These are phyloP conservation scores for Dinothrombium tinctorium DNA, from an alignment of 1,140 invertebrate genomes.

Conservation along the genomic window DNA sequence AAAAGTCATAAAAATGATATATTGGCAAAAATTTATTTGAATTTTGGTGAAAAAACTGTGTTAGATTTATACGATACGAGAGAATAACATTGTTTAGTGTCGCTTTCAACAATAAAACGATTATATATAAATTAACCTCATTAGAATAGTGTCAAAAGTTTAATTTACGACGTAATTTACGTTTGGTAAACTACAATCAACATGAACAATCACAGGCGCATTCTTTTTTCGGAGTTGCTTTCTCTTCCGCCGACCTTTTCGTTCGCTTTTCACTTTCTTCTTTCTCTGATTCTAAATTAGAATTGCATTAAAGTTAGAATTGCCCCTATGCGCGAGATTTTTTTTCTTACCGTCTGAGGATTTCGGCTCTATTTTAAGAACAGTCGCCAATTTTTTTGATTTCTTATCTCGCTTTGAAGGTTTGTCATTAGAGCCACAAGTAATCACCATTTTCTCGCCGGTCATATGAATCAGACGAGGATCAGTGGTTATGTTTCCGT, in stretches of 20 bases:
- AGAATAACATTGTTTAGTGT: no score
- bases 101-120: no score
- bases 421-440: slow-evolving; percentile 32
- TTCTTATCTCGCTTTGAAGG: background rate
- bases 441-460: slow-evolving; percentile 58
- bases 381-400: background rate
- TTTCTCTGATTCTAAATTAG: background rate
- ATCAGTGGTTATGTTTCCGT: slow-evolving; percentile 43
- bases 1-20: no score
- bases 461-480: slow-evolving; percentile 41
- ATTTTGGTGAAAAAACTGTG: no score
- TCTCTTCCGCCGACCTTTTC: background rate
- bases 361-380: background rate
- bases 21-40: no score
- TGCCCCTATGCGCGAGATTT: background rate
- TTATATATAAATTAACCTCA: no score
- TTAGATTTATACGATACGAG: no score
- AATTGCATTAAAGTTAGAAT: background rate
- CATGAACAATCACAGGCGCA: slow-evolving; percentile 7
- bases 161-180: no score
- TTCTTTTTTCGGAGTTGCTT: background rate
- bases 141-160: no score
- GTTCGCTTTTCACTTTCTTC: background rate
- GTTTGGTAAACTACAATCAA: no score
- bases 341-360: background rate